phyloP scores from a whole-genome alignment of 2,888 invertebrate species.

The Dolichomitus sp. region DNA sequence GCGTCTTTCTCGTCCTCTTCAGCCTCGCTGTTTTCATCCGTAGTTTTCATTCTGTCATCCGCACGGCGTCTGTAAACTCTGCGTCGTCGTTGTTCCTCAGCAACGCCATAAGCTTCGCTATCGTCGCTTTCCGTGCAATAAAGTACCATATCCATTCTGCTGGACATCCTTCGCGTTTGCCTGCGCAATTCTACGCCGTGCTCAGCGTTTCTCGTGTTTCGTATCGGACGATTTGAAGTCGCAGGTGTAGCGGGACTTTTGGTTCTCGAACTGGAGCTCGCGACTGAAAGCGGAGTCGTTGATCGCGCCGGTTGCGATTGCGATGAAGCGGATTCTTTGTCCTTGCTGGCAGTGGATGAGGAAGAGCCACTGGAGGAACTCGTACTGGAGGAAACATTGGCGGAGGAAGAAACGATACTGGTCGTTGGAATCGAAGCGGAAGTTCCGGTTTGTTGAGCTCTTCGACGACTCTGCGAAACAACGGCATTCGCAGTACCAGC shows the following conservation, averaged over 20 bases:
- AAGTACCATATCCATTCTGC: constrained; percentile 88
- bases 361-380: constrained; percentile 72
- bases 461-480: constrained; percentile 87
- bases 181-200: constrained; percentile 78
- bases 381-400: constrained; percentile 58
- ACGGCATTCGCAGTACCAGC: constrained; percentile 81
- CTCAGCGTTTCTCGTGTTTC: constrained; percentile 83
- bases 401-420: constrained; percentile 75
- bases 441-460: constrained; percentile 75
- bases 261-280: constrained; percentile 89
- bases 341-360: constrained; percentile 69
- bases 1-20: constrained; percentile 80
- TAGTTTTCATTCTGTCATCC: constrained; percentile 82
- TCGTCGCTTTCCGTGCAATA: constrained; percentile 89
- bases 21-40: constrained; percentile 81
- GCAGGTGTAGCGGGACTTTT: constrained; percentile 90
- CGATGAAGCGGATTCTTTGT: constrained; percentile 70
- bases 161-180: constrained; percentile 87
- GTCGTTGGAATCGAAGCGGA: constrained; percentile 77
- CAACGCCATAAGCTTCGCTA: constrained; percentile 87
- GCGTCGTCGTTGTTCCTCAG: constrained; percentile 82
- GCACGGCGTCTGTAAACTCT: constrained; percentile 82
- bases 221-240: constrained; percentile 85
- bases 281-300: constrained; percentile 90
- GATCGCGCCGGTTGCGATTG: constrained; percentile 87